Percentiles rank a stretch among this genome's conserved stretches.
Evolutionary conservation across 64 coral and sea anemone genomes (phyloP).

Genomic region (Catalaphyllia jardinei): DNA sequence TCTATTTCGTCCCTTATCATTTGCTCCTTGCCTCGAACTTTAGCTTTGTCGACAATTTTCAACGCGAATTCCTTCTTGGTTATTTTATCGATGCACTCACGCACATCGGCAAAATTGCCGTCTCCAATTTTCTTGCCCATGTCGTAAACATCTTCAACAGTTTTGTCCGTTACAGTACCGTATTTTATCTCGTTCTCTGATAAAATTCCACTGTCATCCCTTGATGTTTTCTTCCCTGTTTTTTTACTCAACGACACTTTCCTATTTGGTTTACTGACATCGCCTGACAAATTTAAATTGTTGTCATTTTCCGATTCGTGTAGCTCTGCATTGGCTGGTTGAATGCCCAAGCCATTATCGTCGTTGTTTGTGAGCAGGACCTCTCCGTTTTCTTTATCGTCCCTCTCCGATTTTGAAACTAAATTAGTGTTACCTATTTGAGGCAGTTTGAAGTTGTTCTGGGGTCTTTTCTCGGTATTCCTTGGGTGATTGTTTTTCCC

Average conservation of each 20-base stretch:
- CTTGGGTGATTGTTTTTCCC: background rate
- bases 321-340: background rate
- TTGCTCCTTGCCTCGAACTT: conserved; percentile 89
- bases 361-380: background rate
- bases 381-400: conserved; percentile 18
- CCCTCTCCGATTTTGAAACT: conserved; percentile 34
- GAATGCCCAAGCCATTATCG: conserved; percentile 4
- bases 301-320: background rate
- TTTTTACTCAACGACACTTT: conserved; percentile 1
- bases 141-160: conserved; percentile 81
- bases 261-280: background rate
- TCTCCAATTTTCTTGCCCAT: conserved; percentile 93
- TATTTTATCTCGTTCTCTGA: conserved; percentile 61
- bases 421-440: conserved; percentile 58
- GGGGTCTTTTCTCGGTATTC: background rate
- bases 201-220: conserved; percentile 27
- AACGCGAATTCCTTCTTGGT: conserved; percentile 88
- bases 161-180: conserved; percentile 71
- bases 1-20: conserved; percentile 95
- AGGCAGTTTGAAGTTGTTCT: conserved; percentile 34
- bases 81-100: conserved; percentile 76
- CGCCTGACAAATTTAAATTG: too few relatives aligned
- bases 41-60: conserved; percentile 96
- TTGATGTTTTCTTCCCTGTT: conserved; percentile 1
- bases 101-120: conserved; percentile 91